Evolutionary conservation across 2,797 vertebrate genomes (phyloP).

Genomic region (Enteromius paludinosus): DNA sequence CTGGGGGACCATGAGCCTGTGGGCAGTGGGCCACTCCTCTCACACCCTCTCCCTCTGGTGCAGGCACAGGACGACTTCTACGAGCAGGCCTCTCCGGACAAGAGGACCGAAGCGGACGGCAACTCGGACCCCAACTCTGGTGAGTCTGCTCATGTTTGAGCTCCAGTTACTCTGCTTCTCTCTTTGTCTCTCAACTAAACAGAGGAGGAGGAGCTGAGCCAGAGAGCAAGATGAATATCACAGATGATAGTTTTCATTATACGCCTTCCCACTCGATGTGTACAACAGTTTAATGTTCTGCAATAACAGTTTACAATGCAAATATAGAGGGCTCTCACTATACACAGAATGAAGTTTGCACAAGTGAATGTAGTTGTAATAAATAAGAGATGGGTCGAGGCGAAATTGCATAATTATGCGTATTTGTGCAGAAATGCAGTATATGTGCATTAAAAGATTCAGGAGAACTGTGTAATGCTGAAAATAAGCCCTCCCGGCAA

Average conservation of each 20-base stretch:
- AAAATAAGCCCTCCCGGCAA: neutral
- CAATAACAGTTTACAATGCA: neutral
- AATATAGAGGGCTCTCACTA: neutral
- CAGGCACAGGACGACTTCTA: slow-evolving; percentile 99
- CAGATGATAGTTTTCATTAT: slow-evolving; percentile 14
- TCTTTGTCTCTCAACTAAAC: neutral
- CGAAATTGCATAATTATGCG: neutral
- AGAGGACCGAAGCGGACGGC: slow-evolving; percentile 98
- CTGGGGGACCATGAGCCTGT: slow-evolving; percentile 98
- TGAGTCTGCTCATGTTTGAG: slow-evolving; percentile 76
- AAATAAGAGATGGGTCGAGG: slow-evolving; percentile 18
- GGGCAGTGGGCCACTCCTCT: slow-evolving; percentile 96
- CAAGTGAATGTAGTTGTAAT: slow-evolving; percentile 1
- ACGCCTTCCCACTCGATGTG: neutral
- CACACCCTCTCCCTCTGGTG: slow-evolving; percentile 99
- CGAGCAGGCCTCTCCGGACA: slow-evolving; percentile 97
- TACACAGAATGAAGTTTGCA: neutral
- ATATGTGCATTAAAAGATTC: neutral
- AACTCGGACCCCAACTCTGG: slow-evolving; percentile 99
- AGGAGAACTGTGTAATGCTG: neutral
- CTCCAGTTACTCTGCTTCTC: neutral
- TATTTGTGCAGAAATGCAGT: slow-evolving; percentile 3
- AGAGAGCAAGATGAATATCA: neutral
- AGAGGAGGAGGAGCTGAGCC: neutral
- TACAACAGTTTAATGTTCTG: neutral